Evolutionary conservation across 2,797 vertebrate species (phyloP), one percentile per base, ranked within the genome.

Genomic region (Apogon talboti): DNA sequence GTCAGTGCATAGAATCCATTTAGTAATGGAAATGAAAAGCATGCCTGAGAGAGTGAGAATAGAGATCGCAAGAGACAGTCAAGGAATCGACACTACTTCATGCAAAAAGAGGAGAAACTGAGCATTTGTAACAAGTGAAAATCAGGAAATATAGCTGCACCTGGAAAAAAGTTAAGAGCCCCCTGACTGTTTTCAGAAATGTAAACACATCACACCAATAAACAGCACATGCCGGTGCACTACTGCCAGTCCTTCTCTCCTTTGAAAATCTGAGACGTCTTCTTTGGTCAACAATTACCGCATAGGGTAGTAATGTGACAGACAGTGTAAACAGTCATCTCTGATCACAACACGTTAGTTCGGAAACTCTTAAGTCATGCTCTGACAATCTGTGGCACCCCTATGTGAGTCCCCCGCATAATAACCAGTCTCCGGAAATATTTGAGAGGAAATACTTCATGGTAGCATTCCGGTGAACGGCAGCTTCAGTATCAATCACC

Each of bases 291-390:
- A 7, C 54, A 28, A 42, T 56, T 10, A 6, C 50, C 7, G 11
- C 30, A 50, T 33, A 10, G 6, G 42, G 37, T 44, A 45, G 61
- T 49, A 54, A 56, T 33, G 38, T 64, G 52, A 79, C 62, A 40
- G 42, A 40, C 40, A 5, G 11, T 0, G 35, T 43, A 73, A 75
- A 74, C 51, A 72, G 40, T 69, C 3, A 66, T 67, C 79, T 70
- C 40, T 56, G 58, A 57, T 54, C 71, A 46, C 63, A n/a, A 66
- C 66, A 38, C 12, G 49, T 54, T 7, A 65, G 35, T 67, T 45
- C 70, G 66, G 54, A 75, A 74, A 84, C 68, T 74, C 64, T 71
- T 24, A 66, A 58, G 60, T 76, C 76, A 79, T 6, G 7, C 53
- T 63, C 28, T 5, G 15, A 55, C 61, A 72, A 77, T 61, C 65